Base-by-base conservation (phyloP, 2,113 vertebrate genomes). In the Symphodus melops region DNA sequence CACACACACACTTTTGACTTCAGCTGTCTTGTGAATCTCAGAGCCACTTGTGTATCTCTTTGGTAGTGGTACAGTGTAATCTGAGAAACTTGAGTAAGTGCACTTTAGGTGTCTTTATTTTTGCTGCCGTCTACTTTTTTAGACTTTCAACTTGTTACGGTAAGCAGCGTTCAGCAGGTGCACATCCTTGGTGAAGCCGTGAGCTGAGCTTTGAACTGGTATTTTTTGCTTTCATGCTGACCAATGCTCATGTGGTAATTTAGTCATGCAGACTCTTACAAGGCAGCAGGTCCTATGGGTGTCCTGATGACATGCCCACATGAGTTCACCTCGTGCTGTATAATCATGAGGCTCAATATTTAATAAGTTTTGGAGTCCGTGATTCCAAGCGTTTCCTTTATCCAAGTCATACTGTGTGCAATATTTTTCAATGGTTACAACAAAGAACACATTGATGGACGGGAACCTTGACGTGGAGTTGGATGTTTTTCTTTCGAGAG, bases 201-300 rank as follows among this genome's bases (percentile, higher is more conserved):
- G 46, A 81, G 75, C 73, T 57, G 48, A 71, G 77, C 72, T 74
- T 86, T 89, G 77, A 68, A 76, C 75, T 68, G 51, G 68, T 80
- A 56, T 71, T 68, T 68, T 68, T 78, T 58, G 53, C 79, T 52
- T 59, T 64, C 63, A 51, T 73, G 72, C 77, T 88, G 79, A 79
- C 84, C 81, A 65, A 7, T 23, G 66, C 68, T 73, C 33, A 65
- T 1, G 65, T 68, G 77, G 52, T 76, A 78, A 77, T 84, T 70
- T 59, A 67, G 56, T 63, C 54, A 79, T 55, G 75, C 70, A 64
- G 71, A 36, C 23, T 79, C 52, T 36, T 46, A 58, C 46, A 77
- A 75, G 78, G 61, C 74, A 64, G 60, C 1, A 0, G 54, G 51
- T 74, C 56, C 72, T 41, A 21, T 25, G 2, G 71, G 56, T 48